A percentile compares a stretch with the other conserved stretches of the same genome.
phyloP scores from a whole-genome alignment of 92 coral and sea anemone species.

The Hydrozoanthus gracilis region DNA sequence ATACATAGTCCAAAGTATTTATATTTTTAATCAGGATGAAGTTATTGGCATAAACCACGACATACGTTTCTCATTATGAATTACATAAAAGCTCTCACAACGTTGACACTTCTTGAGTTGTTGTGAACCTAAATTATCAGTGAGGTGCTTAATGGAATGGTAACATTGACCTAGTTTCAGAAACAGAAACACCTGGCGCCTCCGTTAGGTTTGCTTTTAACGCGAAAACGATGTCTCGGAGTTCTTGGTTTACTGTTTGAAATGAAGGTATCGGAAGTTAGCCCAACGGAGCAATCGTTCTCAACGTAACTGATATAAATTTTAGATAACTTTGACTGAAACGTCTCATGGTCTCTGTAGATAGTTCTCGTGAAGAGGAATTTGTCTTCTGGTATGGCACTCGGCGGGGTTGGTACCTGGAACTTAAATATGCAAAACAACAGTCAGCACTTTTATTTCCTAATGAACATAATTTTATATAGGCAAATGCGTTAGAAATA shows the following conservation, averaged over 20 bases:
- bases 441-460: too few species aligned
- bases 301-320: background rate
- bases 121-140: background rate
- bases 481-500: too few species aligned
- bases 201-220: background rate
- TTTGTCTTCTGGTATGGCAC: conserved; percentile 27
- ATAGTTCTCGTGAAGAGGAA: conserved; percentile 17
- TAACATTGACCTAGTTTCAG: background rate
- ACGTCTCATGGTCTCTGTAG: conserved; percentile 2
- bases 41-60: too few species aligned
- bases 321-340: background rate
- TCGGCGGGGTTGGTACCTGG: conserved; percentile 16
- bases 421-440: background rate
- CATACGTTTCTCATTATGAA: too few species aligned
- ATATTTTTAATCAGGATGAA: too few species aligned
- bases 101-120: too few species aligned
- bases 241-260: background rate
- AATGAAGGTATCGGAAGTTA: background rate
- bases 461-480: too few species aligned
- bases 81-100: too few species aligned
- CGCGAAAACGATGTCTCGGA: background rate
- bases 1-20: too few species aligned
- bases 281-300: background rate
- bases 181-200: conserved; percentile 13
- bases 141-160: background rate